Evolutionary conservation across 2,113 vertebrate genomes (phyloP), one percentile per base, ranked within the genome.

Genomic region (Gasterosteus nipponicus): DNA sequence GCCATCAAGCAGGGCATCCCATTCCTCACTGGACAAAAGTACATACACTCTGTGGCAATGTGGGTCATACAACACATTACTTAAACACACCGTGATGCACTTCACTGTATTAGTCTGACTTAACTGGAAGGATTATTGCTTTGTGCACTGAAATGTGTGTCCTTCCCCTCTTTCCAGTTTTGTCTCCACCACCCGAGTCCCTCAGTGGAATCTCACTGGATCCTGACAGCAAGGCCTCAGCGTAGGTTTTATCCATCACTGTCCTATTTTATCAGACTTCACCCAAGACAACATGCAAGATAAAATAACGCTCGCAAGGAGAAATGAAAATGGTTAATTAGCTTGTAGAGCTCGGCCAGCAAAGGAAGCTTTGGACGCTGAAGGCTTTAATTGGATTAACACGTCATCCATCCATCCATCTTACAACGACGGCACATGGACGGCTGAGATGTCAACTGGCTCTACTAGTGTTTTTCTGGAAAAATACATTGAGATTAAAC

Each of bases 181-280:
- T 93, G 41, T 93, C 93, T 79, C 92, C 93, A 4, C 93, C 93
- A 6, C 91, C 93, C 38, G 93, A 94, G 42, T 94, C 93, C 65
- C 86, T 94, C 56, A 92, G 90, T 89, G 92, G 91, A 46, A 86
- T 92, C 81, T 88, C 83, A 42, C 79, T 78, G 84, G 92, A 93
- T 3, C 92, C 87, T 4, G 91, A 94, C 3, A 85, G 92, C 65
- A 92, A 89, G 44, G 49, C 78, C 15, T 87, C 82, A 18, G 54
- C 77, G 82, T 87, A 72, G 0, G 78, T 75, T 39, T 19, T 10
- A 5, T 53, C 60, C 11, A 18, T 49, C 65, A 26, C 39, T 61
- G 26, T 41, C 16, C 5, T 66, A 26, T 54, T n/a, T 38, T 16
- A 47, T 33, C 22, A 16, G 16, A 54, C 2, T n/a, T n/a, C n/a